These are phyloP conservation scores for Dolichotis patagonum DNA, from an alignment of 2,113 vertebrate genomes.

Conservation along the genomic window DNA sequence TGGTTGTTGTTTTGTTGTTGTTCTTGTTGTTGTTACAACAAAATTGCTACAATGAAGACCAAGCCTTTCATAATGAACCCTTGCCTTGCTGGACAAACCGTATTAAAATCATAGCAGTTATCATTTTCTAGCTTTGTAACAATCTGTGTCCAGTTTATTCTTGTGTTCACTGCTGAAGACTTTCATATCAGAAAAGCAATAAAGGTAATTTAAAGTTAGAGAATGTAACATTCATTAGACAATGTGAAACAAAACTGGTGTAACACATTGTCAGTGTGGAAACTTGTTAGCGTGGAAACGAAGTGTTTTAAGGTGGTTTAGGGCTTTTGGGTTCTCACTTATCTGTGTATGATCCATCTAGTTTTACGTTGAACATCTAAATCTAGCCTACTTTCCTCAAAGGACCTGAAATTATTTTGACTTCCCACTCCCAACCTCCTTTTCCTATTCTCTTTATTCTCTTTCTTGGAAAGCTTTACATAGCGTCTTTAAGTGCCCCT, in stretches of 20 bases:
- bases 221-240: not conserved
- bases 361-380: slow-evolving; percentile 28
- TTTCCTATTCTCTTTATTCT: not conserved
- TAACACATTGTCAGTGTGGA: not conserved
- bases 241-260: no score
- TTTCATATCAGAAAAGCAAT: not conserved
- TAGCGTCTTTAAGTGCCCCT: slow-evolving; percentile 18
- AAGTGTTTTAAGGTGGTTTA: not conserved
- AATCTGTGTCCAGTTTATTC: not conserved
- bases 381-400: slow-evolving; percentile 11
- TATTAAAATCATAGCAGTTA: not conserved
- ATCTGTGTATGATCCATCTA: not conserved
- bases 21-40: not conserved
- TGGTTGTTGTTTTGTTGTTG: not conserved
- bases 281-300: not conserved
- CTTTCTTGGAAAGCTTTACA: slow-evolving; percentile 35
- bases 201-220: not conserved
- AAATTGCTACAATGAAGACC: not conserved
- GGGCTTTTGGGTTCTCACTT: not conserved
- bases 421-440: not conserved
- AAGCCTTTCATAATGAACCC: not conserved
- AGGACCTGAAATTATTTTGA: slow-evolving; percentile 15
- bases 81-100: not conserved
- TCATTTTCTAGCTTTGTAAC: slow-evolving; percentile 18
- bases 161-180: slow-evolving; percentile 3